Evolutionary conservation across 2,113 vertebrate species (phyloP).

Genomic region (Balaenoptera acutorostrata): DNA sequence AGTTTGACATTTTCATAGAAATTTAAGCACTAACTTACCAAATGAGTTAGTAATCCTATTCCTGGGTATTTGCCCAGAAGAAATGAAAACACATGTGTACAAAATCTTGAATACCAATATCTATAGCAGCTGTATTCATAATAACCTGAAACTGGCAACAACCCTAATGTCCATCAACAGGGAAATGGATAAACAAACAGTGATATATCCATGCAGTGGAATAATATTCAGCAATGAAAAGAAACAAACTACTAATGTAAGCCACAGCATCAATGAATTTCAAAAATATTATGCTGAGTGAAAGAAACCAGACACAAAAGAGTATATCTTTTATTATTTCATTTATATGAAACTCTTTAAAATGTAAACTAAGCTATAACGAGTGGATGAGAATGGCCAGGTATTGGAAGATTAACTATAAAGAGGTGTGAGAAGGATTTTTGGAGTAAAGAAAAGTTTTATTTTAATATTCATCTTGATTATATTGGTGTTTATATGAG

Average conservation of each 20-base stretch:
- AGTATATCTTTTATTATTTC: not conserved
- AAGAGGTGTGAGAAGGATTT: not conserved
- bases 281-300: not conserved
- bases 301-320: not conserved
- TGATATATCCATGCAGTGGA: not conserved
- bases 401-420: not conserved
- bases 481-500: not conserved
- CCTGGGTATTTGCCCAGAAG: conserved; percentile 7
- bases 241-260: not conserved
- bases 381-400: not conserved
- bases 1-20: not conserved
- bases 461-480: not conserved
- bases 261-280: not conserved
- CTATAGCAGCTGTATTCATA: not conserved
- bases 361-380: not conserved
- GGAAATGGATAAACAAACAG: not conserved
- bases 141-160: not conserved
- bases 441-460: not conserved
- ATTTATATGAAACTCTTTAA: not conserved
- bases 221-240: conserved; percentile 32
- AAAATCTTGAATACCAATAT: not conserved
- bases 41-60: not conserved
- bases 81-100: conserved; percentile 32
- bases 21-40: not conserved
- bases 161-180: not conserved